These are phyloP conservation scores for Polyommatus iphigenia DNA, from an alignment of 2,888 invertebrate species.

Conservation along the genomic window DNA sequence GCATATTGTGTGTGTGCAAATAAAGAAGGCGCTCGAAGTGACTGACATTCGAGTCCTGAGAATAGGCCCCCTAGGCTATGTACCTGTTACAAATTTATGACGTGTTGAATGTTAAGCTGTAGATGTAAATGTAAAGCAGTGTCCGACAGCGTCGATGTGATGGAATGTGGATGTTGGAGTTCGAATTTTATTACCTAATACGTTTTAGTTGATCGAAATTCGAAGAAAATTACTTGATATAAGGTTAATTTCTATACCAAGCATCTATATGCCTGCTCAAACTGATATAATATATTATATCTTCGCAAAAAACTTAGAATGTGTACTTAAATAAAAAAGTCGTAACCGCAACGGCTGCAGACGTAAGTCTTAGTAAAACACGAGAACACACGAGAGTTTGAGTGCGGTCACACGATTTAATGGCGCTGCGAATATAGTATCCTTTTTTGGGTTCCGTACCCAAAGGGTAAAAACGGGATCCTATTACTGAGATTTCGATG, in stretches of 20 bases:
- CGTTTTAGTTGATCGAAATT: not conserved
- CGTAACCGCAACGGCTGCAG: no score
- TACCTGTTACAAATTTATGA: conserved; percentile 53
- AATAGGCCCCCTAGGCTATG: conserved; percentile 33
- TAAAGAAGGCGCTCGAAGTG: not conserved
- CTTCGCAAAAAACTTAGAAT: no score
- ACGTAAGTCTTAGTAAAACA: no score
- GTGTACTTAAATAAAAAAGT: no score
- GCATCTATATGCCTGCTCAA: no score
- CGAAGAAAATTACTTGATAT: not conserved
- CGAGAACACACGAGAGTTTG: no score
- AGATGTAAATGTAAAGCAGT: not conserved
- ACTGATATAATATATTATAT: not conserved
- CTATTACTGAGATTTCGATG: no score
- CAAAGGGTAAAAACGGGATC: no score
- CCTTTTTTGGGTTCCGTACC: no score
- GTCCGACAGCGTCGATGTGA: conserved; percentile 1
- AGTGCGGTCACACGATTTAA: no score
- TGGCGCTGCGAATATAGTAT: no score
- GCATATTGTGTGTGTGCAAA: not conserved
- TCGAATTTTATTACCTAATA: not conserved
- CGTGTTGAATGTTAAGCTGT: conserved; percentile 31
- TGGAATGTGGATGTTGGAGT: conserved; percentile 8
- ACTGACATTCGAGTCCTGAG: not conserved
- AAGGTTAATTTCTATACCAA: not conserved